Evolutionary conservation across 1,140 invertebrate genomes (phyloP), one percentile per base, ranked within the genome.

Genomic region (Hermetia illucens): DNA sequence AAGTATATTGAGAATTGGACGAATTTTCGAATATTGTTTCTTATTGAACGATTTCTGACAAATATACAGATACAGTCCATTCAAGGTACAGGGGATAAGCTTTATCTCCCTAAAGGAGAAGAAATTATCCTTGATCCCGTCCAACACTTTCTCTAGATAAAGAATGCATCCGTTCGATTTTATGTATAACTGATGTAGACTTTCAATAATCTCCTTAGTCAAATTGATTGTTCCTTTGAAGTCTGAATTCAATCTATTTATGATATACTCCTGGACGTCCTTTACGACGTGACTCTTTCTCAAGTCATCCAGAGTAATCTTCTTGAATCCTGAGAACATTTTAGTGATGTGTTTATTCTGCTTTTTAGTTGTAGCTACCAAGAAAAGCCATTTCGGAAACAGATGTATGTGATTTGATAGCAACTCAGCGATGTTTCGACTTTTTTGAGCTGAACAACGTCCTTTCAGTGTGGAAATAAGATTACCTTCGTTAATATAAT

Each of bases 131-230:
- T 85, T 80, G 1, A 95, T 87, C 1, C 89, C 89, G 49, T 95
- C 89, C 18, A 95, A 62, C 3, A 92, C 85, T 59, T 88, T 89
- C 58, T 95, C 88, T 39, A 96, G 61, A 50, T 95, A 97, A 1
- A 96, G 66, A 47, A 96, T 84, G 54, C 91, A 96, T 1, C 91
- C 92, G 56, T 95, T 93, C 52, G 88, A 92, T 60, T 96, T 97
- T 44, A 96, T 95, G 51, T 95, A 81, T 5, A 97, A 67, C 50
- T 94, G 89, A 61, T 96, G 94, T 5, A 97, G 64, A 63, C 91
- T 92, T 46, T 94, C 89, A 0, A 91, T 90, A 1, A 90, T 92
- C 50, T 90, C 85, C 22, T 68, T 48, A 30, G 55, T 60, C 18
- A 61, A 35, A 55, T 60, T 37, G n/a, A 58, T 58, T 44, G 53